Evolutionary conservation across 2,888 invertebrate species (phyloP).

Genomic region (Xanthorhoe designata): DNA sequence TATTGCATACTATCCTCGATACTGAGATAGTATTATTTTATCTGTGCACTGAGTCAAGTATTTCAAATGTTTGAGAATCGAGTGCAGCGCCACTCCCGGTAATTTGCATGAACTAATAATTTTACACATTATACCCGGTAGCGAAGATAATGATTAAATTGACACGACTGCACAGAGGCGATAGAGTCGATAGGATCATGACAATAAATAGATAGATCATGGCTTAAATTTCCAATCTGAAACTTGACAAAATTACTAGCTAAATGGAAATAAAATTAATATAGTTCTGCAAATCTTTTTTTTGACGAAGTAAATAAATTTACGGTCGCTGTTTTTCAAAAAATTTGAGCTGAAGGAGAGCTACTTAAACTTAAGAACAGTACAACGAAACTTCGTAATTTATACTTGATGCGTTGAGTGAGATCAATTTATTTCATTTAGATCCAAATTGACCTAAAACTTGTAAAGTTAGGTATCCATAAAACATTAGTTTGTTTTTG

Average conservation of each 20-base stretch:
- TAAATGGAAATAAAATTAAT: no score
- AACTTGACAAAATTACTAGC: neutral
- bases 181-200: no score
- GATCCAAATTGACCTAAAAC: conserved; percentile 2
- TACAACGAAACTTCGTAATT: conserved; percentile 8
- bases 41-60: no score
- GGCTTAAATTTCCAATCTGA: neutral
- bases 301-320: neutral
- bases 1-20: no score
- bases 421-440: conserved; percentile 5
- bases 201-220: no score
- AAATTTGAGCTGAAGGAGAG: neutral
- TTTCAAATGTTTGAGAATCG: no score
- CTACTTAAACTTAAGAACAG: conserved; percentile 3
- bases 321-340: neutral
- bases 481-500: neutral
- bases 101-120: no score
- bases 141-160: no score
- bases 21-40: no score
- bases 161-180: no score
- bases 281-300: neutral
- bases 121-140: no score
- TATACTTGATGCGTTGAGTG: conserved; percentile 1
- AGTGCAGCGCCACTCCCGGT: no score
- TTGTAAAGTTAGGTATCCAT: neutral